These are phyloP conservation scores for Chionodraco myersi DNA, from an alignment of 2,113 vertebrate genomes.

Conservation along the genomic window DNA sequence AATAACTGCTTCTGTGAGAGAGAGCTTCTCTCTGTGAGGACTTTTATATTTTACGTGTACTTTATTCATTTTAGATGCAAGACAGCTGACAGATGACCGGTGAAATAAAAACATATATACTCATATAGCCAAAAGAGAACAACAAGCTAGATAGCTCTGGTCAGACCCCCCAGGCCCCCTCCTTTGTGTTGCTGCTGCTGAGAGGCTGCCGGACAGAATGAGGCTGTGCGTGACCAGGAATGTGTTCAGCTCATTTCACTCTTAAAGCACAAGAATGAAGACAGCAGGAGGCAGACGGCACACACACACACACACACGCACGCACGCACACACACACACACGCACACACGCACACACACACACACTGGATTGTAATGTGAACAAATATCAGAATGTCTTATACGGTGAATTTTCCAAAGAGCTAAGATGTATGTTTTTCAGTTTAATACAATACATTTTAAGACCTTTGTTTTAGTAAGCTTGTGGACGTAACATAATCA, in stretches of 20 bases:
- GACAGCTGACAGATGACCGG: too few relatives aligned
- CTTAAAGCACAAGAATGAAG: conserved; percentile 59
- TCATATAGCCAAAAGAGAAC: too few relatives aligned
- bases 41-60: too few relatives aligned
- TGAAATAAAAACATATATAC: too few relatives aligned
- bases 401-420: not conserved
- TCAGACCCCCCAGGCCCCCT: not conserved
- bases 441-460: not conserved
- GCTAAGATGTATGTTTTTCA: not conserved
- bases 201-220: conserved; percentile 36
- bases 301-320: conserved; percentile 38
- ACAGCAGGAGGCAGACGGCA: conserved; percentile 60
- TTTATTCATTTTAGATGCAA: too few relatives aligned
- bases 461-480: conserved; percentile 1
- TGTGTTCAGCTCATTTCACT: conserved; percentile 75
- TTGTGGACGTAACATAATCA: not conserved
- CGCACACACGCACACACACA: conserved; percentile 42
- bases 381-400: conserved; percentile 10
- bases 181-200: conserved; percentile 55
- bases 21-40: too few relatives aligned
- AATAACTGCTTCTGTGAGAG: too few relatives aligned
- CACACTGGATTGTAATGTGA: conserved; percentile 23
- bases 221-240: conserved; percentile 74
- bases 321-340: conserved; percentile 11
- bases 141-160: too few relatives aligned